These are phyloP conservation scores for Zophobas atratus DNA, from an alignment of 1,140 invertebrate genomes.

Conservation along the genomic window DNA sequence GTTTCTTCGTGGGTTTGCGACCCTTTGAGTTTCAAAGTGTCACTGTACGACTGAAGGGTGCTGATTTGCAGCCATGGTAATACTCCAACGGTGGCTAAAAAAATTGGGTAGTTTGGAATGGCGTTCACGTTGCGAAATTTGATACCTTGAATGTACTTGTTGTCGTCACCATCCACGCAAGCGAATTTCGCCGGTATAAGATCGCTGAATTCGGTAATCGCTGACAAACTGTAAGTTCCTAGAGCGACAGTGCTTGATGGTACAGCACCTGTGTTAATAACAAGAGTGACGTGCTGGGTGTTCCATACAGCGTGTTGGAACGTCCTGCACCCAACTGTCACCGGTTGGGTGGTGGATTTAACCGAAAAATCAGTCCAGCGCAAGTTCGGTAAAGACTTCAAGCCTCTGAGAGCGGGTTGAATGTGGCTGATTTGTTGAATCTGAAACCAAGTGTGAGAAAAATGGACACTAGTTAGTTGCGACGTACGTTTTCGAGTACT, in stretches of 20 bases:
- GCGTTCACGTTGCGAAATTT: constrained; percentile 19
- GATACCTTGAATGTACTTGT: constrained; percentile 77
- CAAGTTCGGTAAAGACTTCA: constrained; percentile 81
- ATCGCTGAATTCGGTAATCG: constrained; percentile 85
- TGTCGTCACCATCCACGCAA: constrained; percentile 67
- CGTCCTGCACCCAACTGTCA: constrained; percentile 77
- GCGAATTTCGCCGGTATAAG: constrained; percentile 77
- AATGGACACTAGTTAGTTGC: background rate
- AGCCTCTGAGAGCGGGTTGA: constrained; percentile 75
- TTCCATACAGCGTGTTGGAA: constrained; percentile 83
- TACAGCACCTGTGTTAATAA: constrained; percentile 74
- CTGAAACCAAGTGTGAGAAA: constrained; percentile 67
- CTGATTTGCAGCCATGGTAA: constrained; percentile 79
- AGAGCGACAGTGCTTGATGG: constrained; percentile 67
- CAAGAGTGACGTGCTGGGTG: constrained; percentile 79
- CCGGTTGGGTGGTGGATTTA: constrained; percentile 70
- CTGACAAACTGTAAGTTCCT: constrained; percentile 75
- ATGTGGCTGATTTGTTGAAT: constrained; percentile 79
- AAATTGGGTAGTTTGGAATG: constrained; percentile 45
- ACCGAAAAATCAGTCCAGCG: constrained; percentile 80
- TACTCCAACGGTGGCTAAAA: constrained; percentile 82
- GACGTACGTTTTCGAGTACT: constrained; percentile 83
- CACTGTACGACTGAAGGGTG: constrained; percentile 78
- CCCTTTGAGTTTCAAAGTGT: constrained; percentile 69
- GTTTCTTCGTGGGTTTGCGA: constrained; percentile 66